Percentiles rank a stretch among this genome's conserved stretches.
These are phyloP conservation scores for Ryuthela nishihirai DNA, from an alignment of 2,888 invertebrate genomes.

Conservation along the genomic window DNA sequence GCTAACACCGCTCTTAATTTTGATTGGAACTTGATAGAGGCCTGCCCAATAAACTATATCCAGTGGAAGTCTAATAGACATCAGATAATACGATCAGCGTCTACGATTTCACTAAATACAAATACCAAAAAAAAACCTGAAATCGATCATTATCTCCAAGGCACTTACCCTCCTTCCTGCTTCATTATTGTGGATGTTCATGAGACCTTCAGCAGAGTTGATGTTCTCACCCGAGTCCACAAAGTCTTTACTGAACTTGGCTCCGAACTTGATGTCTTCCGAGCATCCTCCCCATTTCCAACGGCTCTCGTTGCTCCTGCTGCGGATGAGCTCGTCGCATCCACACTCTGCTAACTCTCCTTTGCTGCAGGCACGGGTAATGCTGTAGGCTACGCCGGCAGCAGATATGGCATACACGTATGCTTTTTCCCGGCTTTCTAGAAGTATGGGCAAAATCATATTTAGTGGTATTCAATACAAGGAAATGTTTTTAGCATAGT, in stretches of 20 bases:
- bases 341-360: slow-evolving; percentile 84
- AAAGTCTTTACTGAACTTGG: slow-evolving; percentile 68
- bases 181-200: slow-evolving; percentile 90
- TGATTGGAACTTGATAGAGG: no score
- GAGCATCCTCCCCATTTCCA: slow-evolving; percentile 90
- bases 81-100: no score
- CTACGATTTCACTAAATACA: no score
- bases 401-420: slow-evolving; percentile 84
- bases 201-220: slow-evolving; percentile 68
- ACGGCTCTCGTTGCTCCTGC: slow-evolving; percentile 62
- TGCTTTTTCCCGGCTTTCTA: slow-evolving; percentile 85
- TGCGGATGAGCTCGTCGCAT: slow-evolving; percentile 74
- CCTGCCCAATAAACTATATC: no score
- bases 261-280: slow-evolving; percentile 57
- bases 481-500: no score
- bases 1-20: no score
- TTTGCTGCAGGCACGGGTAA: slow-evolving; percentile 79
- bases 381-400: slow-evolving; percentile 82
- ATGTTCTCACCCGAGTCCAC: slow-evolving; percentile 75
- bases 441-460: slow-evolving; percentile 4
- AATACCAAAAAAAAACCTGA: no score
- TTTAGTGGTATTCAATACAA: no score
- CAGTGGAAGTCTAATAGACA: no score
- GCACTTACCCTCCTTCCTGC: slow-evolving; percentile 77
- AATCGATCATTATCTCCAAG: no score